Evolutionary conservation across 35 echinoderm and acorn worm species (phyloP), one percentile per base, ranked within the genome.

Genomic region (Ophioderma brevispina): DNA sequence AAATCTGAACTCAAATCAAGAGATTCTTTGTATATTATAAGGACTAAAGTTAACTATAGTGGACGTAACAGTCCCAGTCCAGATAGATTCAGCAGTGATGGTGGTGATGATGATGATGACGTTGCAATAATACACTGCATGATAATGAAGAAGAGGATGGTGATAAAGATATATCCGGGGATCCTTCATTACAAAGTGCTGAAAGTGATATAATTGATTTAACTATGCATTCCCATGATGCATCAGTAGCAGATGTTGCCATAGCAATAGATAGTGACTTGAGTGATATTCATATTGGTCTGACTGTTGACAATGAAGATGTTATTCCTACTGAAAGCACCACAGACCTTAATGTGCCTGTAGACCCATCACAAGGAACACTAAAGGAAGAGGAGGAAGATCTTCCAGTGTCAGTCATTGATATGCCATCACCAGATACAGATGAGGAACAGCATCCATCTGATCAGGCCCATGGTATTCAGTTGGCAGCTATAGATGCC

Each of bases 391-490:
- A 92, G 25, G 91, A 93, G 18, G 84, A 87, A 84, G 87, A 93
- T 30, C 81, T 98, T 37, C 96, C 96, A 39, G 96, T 98, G 31
- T 98, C 96, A 28, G 75, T 98, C 39, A 95, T 98, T 31, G 96
- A 98, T 81, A 49, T 95, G 17, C 90, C 90, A 19, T 98, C 93
- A n/a, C 92, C 94, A 35, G 91, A 93, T 55, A 42, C 81, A 49
- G 64, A 88, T 4, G 75, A 81, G 38, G 85, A 87, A 34, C 64
- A 82, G 30, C 31, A 78, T 33, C 50, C 52, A 13, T 90, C 90
- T 42, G 96, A 98, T 89, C 87, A 99, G 78, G 97, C 93, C 41
- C 94, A 99, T 87, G 94, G 97, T 11, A 92, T 93, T 36, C 97
- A 99, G 82, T 13, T 99, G 80, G 90, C 97, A 78, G 93, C 97